Percentiles rank a stretch among this genome's conserved stretches.
Conservation (phyloP, 2,888 invertebrate species). For the Podotricha telesiphe region DNA sequence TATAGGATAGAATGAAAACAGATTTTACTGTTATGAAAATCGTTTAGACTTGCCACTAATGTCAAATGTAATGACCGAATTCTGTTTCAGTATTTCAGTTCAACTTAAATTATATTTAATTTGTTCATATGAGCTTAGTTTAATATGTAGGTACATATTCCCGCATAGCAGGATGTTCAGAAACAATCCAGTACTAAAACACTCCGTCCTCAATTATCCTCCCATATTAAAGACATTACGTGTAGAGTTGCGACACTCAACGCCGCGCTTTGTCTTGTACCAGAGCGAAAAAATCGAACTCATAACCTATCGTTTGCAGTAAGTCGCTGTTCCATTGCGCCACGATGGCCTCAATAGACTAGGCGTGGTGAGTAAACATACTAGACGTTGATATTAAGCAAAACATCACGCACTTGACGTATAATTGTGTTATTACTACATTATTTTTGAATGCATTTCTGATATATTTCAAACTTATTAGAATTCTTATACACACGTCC, state of each 20-base stretch:
- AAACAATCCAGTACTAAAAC: too few species aligned
- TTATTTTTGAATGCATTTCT: background rate
- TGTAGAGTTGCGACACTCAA: too few species aligned
- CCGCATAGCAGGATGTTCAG: too few species aligned
- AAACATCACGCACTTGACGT: background rate
- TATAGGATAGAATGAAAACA: constrained; percentile 14
- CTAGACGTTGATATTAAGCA: background rate
- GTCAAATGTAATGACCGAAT: background rate
- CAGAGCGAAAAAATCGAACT: too few species aligned
- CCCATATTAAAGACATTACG: too few species aligned
- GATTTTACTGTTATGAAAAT: constrained; percentile 13
- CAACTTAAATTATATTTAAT: background rate
- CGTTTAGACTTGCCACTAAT: background rate
- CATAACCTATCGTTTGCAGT: too few species aligned
- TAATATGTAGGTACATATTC: background rate
- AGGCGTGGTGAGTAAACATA: too few species aligned
- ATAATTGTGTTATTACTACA: background rate
- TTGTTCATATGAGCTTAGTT: background rate
- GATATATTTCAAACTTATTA: background rate
- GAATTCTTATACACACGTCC: too few species aligned
- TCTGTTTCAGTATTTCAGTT: constrained; percentile 10
- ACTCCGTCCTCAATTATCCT: too few species aligned
- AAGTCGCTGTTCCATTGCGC: too few species aligned
- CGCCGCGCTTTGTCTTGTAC: too few species aligned
- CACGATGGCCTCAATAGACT: too few species aligned